Evolutionary conservation across 2,113 vertebrate genomes (phyloP).

Genomic region (Cynopterus brachyotis): DNA sequence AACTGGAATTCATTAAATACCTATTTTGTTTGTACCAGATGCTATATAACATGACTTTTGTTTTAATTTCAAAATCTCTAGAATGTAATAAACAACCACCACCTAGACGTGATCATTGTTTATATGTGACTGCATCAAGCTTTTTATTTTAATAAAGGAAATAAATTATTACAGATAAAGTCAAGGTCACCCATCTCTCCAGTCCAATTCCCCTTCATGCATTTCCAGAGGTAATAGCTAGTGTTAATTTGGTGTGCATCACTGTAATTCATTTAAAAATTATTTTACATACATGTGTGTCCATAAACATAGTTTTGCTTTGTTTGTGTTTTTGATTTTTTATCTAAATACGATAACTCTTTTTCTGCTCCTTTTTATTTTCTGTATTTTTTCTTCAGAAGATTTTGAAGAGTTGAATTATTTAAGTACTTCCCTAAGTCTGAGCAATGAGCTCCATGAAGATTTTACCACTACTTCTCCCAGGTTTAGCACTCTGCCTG

Average conservation of each 20-base stretch:
- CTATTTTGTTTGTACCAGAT: neutral
- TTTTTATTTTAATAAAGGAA: neutral
- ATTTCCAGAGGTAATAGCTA: neutral
- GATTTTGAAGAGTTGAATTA: neutral
- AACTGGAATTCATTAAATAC: neutral
- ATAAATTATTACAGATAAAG: neutral
- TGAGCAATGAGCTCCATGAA: neutral
- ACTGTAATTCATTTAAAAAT: neutral
- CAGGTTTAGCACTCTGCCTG: neutral
- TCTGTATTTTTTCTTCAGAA: neutral
- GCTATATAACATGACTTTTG: neutral
- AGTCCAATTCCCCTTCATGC: neutral
- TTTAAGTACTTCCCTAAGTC: neutral
- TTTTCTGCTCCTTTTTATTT: neutral
- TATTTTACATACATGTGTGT: neutral
- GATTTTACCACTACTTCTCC: neutral
- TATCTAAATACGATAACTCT: neutral
- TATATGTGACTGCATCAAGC: neutral
- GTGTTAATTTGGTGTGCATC: neutral
- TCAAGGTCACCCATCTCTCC: neutral
- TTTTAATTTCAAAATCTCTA: neutral
- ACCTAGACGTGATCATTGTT: neutral
- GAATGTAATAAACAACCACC: neutral
- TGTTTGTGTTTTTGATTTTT: neutral
- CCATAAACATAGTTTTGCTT: neutral